Percentiles rank a stretch among this genome's conserved stretches.
Evolutionary conservation across 2,888 invertebrate species (phyloP).

Genomic region (Xestobium rufovillosum): DNA sequence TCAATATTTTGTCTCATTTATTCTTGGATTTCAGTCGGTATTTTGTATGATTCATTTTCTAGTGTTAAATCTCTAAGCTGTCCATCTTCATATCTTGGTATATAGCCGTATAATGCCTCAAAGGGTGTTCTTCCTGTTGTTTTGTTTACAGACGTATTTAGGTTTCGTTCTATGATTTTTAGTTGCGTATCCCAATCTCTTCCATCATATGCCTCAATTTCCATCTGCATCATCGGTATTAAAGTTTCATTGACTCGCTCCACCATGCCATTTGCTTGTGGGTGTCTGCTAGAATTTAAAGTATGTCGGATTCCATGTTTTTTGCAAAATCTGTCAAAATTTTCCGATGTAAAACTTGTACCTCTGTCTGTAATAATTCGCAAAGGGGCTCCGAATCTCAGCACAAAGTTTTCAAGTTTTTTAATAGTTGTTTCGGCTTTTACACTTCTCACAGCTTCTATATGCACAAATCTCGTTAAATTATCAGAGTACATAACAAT

Average conservation of each 20-base stretch:
- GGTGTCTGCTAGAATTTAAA: constrained; percentile 8
- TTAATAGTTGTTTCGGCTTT: constrained; percentile 13
- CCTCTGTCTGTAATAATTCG: constrained; percentile 20
- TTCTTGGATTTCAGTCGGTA: constrained; percentile 6
- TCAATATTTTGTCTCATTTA: too few species aligned
- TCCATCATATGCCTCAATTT: too few species aligned
- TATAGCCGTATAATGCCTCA: constrained; percentile 19
- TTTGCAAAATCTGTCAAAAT: constrained; percentile 15
- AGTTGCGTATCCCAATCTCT: too few species aligned
- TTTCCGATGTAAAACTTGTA: constrained; percentile 18
- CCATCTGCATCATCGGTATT: too few species aligned
- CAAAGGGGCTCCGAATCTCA: constrained; percentile 19
- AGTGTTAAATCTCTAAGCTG: constrained; percentile 8
- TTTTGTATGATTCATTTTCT: too few species aligned
- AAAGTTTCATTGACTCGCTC: constrained; percentile 9
- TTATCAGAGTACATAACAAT: constrained; percentile 26
- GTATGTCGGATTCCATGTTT: constrained; percentile 9
- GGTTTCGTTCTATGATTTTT: constrained; percentile 18
- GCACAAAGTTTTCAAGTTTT: constrained; percentile 16
- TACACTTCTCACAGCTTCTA: constrained; percentile 19
- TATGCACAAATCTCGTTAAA: constrained; percentile 21
- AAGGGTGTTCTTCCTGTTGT: constrained; percentile 20
- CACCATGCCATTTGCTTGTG: constrained; percentile 10
- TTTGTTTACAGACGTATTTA: constrained; percentile 18
- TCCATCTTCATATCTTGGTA: constrained; percentile 12